Evolutionary conservation across 2,888 invertebrate species (phyloP).

Genomic region (Lasioglossum vierecki): DNA sequence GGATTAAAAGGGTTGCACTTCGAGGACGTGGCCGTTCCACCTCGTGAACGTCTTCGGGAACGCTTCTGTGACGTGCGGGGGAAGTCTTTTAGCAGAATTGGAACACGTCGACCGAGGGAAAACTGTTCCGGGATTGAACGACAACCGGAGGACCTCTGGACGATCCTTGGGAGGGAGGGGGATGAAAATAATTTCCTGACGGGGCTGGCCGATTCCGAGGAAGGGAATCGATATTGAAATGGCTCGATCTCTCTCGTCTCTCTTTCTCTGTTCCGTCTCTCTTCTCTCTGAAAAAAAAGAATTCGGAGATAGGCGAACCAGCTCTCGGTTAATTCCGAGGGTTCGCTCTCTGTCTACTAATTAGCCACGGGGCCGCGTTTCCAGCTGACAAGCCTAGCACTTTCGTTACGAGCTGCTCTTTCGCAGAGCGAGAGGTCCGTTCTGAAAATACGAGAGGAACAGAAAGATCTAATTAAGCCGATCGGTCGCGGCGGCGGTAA

Average conservation of each 20-base stretch:
- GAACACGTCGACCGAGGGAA: conserved; percentile 41
- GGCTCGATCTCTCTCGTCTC: conserved; percentile 7
- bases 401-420: conserved; percentile 39
- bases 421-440: conserved; percentile 4
- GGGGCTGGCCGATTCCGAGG: not conserved
- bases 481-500: conserved; percentile 50
- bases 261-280: not conserved
- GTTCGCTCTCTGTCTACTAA: conserved; percentile 51
- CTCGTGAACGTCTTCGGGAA: not conserved
- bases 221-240: conserved; percentile 13
- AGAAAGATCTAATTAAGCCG: conserved; percentile 61
- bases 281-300: not conserved
- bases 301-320: not conserved
- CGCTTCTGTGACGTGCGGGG: not conserved
- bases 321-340: conserved; percentile 29
- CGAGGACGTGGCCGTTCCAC: conserved; percentile 20
- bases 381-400: conserved; percentile 27
- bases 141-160: not conserved
- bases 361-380: conserved; percentile 40
- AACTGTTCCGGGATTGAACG: conserved; percentile 11
- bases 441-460: conserved; percentile 27
- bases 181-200: conserved; percentile 30
- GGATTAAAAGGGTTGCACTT: conserved; percentile 72
- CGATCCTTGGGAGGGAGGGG: not conserved
- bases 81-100: conserved; percentile 51